Evolutionary conservation across 2,113 vertebrate species (phyloP).

Genomic region (Nestor notabilis): DNA sequence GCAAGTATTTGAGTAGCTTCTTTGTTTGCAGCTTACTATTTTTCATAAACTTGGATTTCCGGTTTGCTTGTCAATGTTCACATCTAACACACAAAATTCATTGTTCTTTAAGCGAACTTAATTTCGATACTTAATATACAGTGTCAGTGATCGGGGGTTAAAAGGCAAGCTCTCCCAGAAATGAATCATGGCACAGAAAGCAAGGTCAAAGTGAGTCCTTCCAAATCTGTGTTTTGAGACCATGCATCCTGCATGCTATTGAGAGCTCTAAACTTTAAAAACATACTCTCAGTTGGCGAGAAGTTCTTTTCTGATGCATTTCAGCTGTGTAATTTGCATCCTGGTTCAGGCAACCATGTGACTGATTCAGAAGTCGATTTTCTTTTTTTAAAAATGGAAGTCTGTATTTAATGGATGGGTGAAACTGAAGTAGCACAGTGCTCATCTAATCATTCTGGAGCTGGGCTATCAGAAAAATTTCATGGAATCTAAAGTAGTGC

Average conservation of each 20-base stretch:
- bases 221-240: constrained; percentile 28
- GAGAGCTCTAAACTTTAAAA: constrained; percentile 32
- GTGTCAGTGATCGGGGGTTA: constrained; percentile 7
- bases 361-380: neutral
- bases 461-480: neutral
- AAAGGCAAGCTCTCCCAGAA: constrained; percentile 20
- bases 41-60: constrained; percentile 1
- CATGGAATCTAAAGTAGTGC: neutral
- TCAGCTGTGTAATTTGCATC: constrained; percentile 29
- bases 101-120: constrained; percentile 41
- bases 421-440: neutral
- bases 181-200: constrained; percentile 24
- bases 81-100: constrained; percentile 15
- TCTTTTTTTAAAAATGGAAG: neutral
- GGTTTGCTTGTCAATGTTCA: constrained; percentile 20
- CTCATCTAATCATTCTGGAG: neutral
- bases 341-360: neutral
- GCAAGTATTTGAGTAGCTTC: neutral
- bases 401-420: neutral
- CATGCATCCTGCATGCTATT: neutral
- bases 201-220: constrained; percentile 52
- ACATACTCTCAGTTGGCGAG: neutral
- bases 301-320: neutral
- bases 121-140: neutral
- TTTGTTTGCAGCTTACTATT: neutral